phyloP scores from a whole-genome alignment of 2,797 vertebrate genomes.

The Coregonus suidteri region DNA sequence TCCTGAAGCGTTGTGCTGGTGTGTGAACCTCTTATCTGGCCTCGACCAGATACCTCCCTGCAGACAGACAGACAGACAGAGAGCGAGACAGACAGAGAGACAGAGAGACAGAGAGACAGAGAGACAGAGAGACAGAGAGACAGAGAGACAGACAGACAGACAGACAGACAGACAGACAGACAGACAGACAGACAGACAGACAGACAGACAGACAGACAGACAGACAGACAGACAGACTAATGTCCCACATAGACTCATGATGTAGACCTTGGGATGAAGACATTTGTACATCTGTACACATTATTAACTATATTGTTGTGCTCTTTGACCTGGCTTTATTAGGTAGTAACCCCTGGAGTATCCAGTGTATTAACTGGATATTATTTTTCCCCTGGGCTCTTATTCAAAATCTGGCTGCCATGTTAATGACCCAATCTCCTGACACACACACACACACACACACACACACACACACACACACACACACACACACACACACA shows the following conservation, averaged over 20 bases:
- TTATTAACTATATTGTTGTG: background rate
- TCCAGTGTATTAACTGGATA: constrained; percentile 67
- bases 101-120: no score
- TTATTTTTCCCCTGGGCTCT: constrained; percentile 73
- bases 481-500: no score
- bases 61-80: constrained; percentile 32
- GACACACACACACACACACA: constrained; percentile 51
- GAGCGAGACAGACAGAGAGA: no score
- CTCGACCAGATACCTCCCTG: constrained; percentile 42
- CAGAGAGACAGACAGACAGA: no score
- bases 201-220: constrained; percentile 13
- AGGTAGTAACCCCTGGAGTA: constrained; percentile 61
- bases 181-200: no score
- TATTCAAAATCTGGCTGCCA: constrained; percentile 70
- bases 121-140: no score
- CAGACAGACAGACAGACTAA: constrained; percentile 44
- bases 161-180: no score
- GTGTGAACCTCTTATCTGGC: constrained; percentile 58
- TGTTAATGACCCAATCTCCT: constrained; percentile 73
- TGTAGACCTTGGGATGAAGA: constrained; percentile 58
- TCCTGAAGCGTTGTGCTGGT: constrained; percentile 18
- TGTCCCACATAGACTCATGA: constrained; percentile 54
- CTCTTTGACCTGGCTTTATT: constrained; percentile 31
- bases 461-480: no score
- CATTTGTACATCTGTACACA: no score